Conservation (phyloP, 2,888 invertebrate species). For the Alcis repandata region DNA sequence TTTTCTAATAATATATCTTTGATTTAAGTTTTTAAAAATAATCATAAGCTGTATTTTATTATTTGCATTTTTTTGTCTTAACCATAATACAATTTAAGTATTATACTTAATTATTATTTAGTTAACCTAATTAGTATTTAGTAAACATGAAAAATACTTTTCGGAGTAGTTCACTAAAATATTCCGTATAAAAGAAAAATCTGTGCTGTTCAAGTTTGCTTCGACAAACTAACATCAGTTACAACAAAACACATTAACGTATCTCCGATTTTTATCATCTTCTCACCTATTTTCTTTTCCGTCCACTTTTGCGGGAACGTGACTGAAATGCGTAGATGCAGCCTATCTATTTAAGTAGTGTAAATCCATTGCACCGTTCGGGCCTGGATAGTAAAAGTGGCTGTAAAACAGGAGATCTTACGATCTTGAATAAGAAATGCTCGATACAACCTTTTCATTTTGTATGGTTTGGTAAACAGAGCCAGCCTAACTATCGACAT, state of each 20-base stretch:
- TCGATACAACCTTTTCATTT: constrained; percentile 16
- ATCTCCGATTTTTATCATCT: constrained; percentile 12
- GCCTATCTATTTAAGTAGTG: constrained; percentile 26
- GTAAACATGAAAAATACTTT: too few species aligned
- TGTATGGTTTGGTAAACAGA: not conserved
- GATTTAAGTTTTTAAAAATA: too few species aligned
- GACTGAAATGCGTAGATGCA: constrained; percentile 48
- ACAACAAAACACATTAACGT: constrained; percentile 19
- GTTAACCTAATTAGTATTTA: too few species aligned
- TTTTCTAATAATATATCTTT: too few species aligned
- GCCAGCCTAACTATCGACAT: too few species aligned
- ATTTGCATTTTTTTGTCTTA: too few species aligned
- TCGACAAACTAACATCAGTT: not conserved
- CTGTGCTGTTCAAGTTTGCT: not conserved
- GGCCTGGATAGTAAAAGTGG: not conserved
- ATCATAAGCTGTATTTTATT: too few species aligned
- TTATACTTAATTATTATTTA: too few species aligned
- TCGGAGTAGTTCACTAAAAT: too few species aligned
- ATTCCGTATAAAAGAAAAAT: too few species aligned
- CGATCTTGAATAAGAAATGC: constrained; percentile 12
- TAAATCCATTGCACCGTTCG: constrained; percentile 23
- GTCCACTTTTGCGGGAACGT: constrained; percentile 53
- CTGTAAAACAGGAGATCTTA: constrained; percentile 33
- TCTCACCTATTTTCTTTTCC: constrained; percentile 9
- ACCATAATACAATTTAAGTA: too few species aligned